Evolutionary conservation across 2,888 invertebrate species (phyloP), one percentile per base, ranked within the genome.

Genomic region (Cephonodes hylas): DNA sequence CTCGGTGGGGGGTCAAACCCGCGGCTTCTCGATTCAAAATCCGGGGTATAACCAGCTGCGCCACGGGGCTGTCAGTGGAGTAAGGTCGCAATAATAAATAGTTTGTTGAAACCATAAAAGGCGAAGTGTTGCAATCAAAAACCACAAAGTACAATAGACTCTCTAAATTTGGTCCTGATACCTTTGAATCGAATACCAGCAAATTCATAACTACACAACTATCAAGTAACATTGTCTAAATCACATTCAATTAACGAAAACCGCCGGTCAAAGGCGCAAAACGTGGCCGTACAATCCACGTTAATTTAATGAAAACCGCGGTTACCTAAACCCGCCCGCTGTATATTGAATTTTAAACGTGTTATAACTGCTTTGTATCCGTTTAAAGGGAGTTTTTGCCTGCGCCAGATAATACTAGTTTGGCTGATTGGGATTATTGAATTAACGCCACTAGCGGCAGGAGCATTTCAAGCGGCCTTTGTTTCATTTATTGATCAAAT

Each of bases 221-320:
- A 15, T 25, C 15, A 15, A 48, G 15, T n/a, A 1, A 1, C n/a
- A 13, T 25, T 48, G 15, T 25, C 7, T 25, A 25, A 25, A 27
- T 8, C 1, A 22, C 20, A 22, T 13, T 20, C 3, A 45, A 20
- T 20, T 1, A 18, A 45, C 13, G 13, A 20, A 45, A 45, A 20
- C 18, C 42, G 18, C 18, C 42, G 18, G n/a, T 5, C 23, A 18
- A 13, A 18, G 23, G 10, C 60, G 25, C 34, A 8, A 53, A 25
- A 20, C n/a, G 13, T 13, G 13, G 25, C 38, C 66, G 66, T 73
- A 63, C 67, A 57, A 56, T 60, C 59, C 20, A 15, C 23, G 22
- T 64, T 74, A 75, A 77, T 70, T 72, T 63, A 64, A 73, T 76
- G 74, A 76, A 76, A 75, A 73, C 73, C 68, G 59, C 66, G 73